These are phyloP conservation scores for Drosophila sordidula DNA, from an alignment of 2,888 invertebrate species.

Conservation along the genomic window DNA sequence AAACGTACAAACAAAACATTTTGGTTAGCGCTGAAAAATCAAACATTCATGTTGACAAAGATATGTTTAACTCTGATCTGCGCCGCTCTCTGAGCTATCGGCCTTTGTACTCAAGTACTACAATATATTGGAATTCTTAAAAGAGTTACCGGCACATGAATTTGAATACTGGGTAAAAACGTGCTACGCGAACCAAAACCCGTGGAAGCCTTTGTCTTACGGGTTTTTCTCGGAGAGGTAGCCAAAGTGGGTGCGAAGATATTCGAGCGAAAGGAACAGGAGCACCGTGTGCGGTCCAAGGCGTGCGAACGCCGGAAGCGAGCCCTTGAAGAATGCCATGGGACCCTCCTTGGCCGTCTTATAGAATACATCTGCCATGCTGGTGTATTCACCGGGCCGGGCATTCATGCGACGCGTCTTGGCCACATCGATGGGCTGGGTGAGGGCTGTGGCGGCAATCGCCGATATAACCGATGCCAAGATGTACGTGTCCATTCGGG, in stretches of 20 bases:
- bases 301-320: conserved; percentile 96
- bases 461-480: conserved; percentile 93
- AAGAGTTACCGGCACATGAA: too few species aligned
- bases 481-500: conserved; percentile 94
- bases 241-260: conserved; percentile 93
- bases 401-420: conserved; percentile 99
- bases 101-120: too few species aligned
- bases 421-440: conserved; percentile 98
- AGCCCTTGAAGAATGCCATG: conserved; percentile 97
- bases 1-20: too few species aligned
- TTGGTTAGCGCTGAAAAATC: too few species aligned
- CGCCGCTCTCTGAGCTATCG: too few species aligned
- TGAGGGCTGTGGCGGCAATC: conserved; percentile 86
- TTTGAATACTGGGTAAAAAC: too few species aligned
- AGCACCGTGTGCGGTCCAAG: conserved; percentile 98
- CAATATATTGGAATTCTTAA: too few species aligned
- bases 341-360: conserved; percentile 95
- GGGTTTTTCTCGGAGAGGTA: conserved; percentile 45
- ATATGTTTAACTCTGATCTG: too few species aligned
- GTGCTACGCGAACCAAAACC: too few species aligned
- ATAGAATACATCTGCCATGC: conserved; percentile 89
- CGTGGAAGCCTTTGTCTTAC: too few species aligned
- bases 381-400: conserved; percentile 93
- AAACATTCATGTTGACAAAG: too few species aligned
- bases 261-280: conserved; percentile 97